Evolutionary conservation across 1,140 invertebrate genomes (phyloP), one percentile per base, ranked within the genome.

Genomic region (Hyphantria cunea): DNA sequence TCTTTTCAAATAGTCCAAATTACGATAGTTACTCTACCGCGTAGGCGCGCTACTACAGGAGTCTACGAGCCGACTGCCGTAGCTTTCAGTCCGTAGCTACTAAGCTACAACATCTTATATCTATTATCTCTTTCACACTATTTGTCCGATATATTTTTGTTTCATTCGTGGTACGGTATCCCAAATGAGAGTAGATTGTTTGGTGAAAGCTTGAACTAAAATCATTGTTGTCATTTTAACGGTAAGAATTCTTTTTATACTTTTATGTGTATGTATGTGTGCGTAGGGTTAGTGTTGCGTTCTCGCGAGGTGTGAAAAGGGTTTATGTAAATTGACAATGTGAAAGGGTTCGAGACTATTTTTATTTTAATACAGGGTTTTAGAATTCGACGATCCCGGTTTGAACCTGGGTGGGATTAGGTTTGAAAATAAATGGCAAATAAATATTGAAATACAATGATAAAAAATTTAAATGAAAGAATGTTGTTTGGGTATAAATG

Each of bases 191-290:
- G 68, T 77, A 66, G 72, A 82, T 64, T 75, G 71, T 82, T 84
- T 85, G 78, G 69, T 69, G 63, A 82, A 78, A 66, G 78, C 79
- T 84, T 78, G 60, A 76, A 72, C 71, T 70, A 69, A 75, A 80
- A 80, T 76, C 80, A 83, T 82, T 83, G 78, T 84, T 84, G 78
- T 73, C 73, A 69, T 86, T 84, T 84, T 74, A 66, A 72, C 66
- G 72, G 73, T 72, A 76, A 76, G 74, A 74, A 70, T 75, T 81
- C 70, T 67, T 77, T 76, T 68, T 80, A 37, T n/a, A 34, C 37
- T 48, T 48, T 47, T 59, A 55, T 70, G 54, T 68, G 45, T 63
- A 59, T 50, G 62, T 42, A 7, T 45, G 15, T 10, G 39, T 11
- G 13, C 14, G 33, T 33, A 32, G 17, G 17, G 17, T n/a, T n/a